Conservation (phyloP, 2,888 invertebrate genomes). For the Eugnorisma glareosa region DNA sequence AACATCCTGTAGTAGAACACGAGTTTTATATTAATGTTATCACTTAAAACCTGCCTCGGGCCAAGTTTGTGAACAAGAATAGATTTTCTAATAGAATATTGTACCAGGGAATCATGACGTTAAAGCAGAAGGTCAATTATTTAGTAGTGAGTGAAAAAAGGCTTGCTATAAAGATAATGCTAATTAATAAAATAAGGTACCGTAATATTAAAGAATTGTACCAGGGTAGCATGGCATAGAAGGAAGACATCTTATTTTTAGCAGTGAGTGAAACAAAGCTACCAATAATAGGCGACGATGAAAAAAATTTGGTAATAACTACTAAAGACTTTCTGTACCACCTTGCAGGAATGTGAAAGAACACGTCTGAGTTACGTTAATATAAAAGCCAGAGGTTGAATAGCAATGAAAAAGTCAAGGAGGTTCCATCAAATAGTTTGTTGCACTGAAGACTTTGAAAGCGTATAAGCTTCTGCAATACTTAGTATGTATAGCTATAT, state of each 20-base stretch:
- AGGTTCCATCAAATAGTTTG: constrained; percentile 26
- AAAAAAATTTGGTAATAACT: background rate
- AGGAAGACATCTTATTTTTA: no score
- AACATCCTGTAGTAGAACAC: constrained; percentile 68
- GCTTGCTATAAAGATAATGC: no score
- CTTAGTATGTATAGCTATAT: background rate
- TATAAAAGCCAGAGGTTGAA: constrained; percentile 44
- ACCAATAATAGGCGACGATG: background rate
- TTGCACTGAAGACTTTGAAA: constrained; percentile 9
- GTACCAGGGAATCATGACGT: background rate
- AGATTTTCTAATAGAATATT: constrained; percentile 7
- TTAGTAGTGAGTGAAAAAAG: background rate
- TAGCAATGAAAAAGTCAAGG: constrained; percentile 49
- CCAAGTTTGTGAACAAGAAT: background rate
- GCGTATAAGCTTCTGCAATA: background rate
- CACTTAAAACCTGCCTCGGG: constrained; percentile 9
- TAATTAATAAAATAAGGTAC: background rate
- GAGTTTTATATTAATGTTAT: constrained; percentile 62
- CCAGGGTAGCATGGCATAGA: background rate
- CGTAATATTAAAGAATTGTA: background rate
- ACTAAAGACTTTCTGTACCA: background rate
- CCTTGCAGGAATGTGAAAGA: constrained; percentile 48
- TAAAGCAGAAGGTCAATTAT: background rate
- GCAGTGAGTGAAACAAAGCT: background rate
- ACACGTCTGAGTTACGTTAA: constrained; percentile 12